Evolutionary conservation across 2,888 invertebrate species (phyloP).

Genomic region (Furcula furcula): DNA sequence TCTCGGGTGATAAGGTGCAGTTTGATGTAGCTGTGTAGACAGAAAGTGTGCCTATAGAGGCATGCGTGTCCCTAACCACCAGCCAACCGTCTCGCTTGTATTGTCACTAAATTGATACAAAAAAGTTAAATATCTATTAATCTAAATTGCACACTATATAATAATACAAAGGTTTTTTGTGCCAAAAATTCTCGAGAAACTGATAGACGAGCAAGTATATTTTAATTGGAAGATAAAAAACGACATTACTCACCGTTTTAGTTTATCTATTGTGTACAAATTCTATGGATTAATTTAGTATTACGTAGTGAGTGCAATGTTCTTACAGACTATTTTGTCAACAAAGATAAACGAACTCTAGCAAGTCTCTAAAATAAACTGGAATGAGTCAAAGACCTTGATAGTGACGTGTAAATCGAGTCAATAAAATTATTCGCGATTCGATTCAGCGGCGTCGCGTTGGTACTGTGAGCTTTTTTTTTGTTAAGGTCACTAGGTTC

Average conservation of each 20-base stretch:
- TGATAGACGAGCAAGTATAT: too few species aligned
- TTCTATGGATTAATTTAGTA: conserved; percentile 21
- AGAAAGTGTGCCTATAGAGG: too few species aligned
- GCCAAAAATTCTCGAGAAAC: too few species aligned
- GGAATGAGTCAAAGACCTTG: conserved; percentile 72
- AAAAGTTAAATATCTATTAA: too few species aligned
- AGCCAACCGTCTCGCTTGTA: too few species aligned
- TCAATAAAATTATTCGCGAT: conserved; percentile 59
- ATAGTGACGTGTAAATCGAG: conserved; percentile 60
- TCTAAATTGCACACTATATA: too few species aligned
- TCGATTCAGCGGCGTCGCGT: conserved; percentile 29
- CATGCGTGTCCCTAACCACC: too few species aligned
- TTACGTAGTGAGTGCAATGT: conserved; percentile 36
- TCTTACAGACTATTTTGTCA: conserved; percentile 47
- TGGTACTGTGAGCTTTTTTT: conserved; percentile 18
- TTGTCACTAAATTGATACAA: too few species aligned
- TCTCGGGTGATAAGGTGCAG: too few species aligned
- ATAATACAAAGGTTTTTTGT: too few species aligned
- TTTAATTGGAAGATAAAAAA: too few species aligned
- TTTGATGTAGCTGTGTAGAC: too few species aligned
- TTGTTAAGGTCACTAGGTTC: conserved; percentile 32
- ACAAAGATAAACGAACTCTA: conserved; percentile 59
- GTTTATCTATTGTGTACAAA: conserved; percentile 11
- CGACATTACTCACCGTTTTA: conserved; percentile 5
- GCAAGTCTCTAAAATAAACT: conserved; percentile 55